Percentiles rank a stretch among this genome's conserved stretches.
phyloP scores from a whole-genome alignment of 2,888 invertebrate species.

The Acronicta psi region DNA sequence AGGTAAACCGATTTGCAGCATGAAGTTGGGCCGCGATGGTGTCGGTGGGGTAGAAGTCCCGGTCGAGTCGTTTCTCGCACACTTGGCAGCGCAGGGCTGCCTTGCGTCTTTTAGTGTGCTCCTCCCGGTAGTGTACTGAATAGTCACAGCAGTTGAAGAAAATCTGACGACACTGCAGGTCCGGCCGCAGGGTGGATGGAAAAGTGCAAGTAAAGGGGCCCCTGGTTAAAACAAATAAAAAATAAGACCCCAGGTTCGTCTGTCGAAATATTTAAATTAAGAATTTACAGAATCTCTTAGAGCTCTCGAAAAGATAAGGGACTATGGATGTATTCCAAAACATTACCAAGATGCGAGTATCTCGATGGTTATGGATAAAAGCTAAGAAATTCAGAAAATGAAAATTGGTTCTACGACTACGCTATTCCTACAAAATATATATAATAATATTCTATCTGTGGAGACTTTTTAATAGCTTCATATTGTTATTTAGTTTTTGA shows the following conservation, averaged over 20 bases:
- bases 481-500: too few relatives aligned
- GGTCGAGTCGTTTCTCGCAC: slow-evolving; percentile 82
- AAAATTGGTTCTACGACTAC: too few relatives aligned
- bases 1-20: slow-evolving; percentile 60
- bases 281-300: too few relatives aligned
- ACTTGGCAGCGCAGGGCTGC: slow-evolving; percentile 85
- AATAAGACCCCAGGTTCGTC: slow-evolving; percentile 46
- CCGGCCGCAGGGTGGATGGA: slow-evolving; percentile 75
- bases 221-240: slow-evolving; percentile 60
- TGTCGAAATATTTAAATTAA: not conserved
- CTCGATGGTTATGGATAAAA: too few relatives aligned
- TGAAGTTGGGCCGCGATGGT: slow-evolving; percentile 60
- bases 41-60: slow-evolving; percentile 64
- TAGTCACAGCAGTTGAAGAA: slow-evolving; percentile 86
- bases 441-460: too few relatives aligned
- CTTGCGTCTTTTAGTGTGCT: slow-evolving; percentile 84
- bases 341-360: too few relatives aligned
- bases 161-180: slow-evolving; percentile 79
- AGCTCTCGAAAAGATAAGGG: too few relatives aligned
- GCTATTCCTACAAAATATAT: too few relatives aligned
- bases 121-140: slow-evolving; percentile 82
- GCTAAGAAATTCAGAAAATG: too few relatives aligned
- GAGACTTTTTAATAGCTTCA: too few relatives aligned
- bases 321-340: too few relatives aligned
- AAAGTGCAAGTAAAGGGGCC: slow-evolving; percentile 85